These are phyloP conservation scores for Acyrthosiphon pisum DNA, from an alignment of 1,140 invertebrate species.

Conservation along the genomic window DNA sequence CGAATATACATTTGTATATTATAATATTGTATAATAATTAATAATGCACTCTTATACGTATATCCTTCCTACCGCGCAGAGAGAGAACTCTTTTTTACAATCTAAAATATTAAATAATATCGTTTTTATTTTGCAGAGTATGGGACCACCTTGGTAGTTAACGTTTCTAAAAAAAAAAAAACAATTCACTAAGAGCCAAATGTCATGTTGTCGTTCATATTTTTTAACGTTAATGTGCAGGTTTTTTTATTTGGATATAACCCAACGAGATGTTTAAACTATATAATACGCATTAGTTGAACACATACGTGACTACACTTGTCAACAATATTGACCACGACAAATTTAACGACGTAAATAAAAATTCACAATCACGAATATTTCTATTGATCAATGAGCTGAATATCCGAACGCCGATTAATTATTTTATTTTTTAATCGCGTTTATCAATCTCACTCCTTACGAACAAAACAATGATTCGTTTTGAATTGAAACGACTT, in stretches of 20 bases:
- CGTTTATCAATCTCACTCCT: background rate
- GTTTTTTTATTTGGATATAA: background rate
- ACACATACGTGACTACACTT: background rate
- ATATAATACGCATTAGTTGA: background rate
- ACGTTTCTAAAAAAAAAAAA: background rate
- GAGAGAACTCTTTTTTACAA: background rate
- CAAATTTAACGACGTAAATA: background rate
- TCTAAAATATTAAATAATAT: background rate
- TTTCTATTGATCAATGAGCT: background rate
- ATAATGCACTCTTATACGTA: background rate
- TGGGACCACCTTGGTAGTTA: background rate
- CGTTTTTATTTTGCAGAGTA: background rate
- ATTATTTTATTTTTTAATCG: background rate
- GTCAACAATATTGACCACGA: background rate
- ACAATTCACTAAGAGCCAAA: background rate
- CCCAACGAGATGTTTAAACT: background rate
- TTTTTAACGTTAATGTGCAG: background rate
- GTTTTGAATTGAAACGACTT: background rate
- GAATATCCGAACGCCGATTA: background rate
- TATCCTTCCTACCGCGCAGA: too few species aligned
- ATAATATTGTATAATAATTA: background rate
- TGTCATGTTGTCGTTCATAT: background rate
- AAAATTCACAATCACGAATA: background rate
- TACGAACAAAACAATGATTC: background rate
- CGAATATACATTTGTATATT: background rate